Evolutionary conservation across 1,140 invertebrate genomes (phyloP).

Genomic region (Drosophila erecta): DNA sequence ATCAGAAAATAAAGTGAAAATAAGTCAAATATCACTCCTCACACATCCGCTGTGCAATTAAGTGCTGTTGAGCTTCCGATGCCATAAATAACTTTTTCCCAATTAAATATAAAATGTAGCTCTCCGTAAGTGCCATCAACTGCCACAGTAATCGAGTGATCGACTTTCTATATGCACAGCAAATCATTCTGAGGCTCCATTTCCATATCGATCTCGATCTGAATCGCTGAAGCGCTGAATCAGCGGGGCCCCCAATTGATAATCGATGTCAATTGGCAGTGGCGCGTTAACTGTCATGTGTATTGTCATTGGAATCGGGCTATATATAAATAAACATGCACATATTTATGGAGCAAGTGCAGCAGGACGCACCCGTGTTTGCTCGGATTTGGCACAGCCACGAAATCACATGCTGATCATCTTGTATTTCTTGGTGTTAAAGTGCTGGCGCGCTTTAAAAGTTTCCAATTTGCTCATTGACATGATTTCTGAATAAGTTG

Average conservation of each 20-base stretch:
- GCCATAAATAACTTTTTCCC: constrained; percentile 26
- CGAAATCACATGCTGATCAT: background rate
- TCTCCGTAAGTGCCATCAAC: constrained; percentile 27
- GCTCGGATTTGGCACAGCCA: background rate
- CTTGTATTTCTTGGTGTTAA: background rate
- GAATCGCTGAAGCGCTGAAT: background rate
- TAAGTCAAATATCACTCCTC: too few relatives aligned
- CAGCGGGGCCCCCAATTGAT: constrained; percentile 1
- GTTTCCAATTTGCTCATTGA: constrained; percentile 73
- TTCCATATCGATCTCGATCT: constrained; percentile 24
- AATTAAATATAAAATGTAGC: constrained; percentile 33
- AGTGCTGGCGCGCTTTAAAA: constrained; percentile 37
- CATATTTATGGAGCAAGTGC: constrained; percentile 1
- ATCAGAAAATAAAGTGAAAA: background rate
- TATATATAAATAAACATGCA: too few relatives aligned
- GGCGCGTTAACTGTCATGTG: constrained; percentile 36
- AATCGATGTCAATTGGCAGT: constrained; percentile 50
- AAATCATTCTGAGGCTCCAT: constrained; percentile 18
- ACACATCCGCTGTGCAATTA: constrained; percentile 9
- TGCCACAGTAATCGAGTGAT: constrained; percentile 20
- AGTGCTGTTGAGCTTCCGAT: background rate
- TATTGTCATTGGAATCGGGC: constrained; percentile 17
- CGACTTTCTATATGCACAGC: constrained; percentile 56
- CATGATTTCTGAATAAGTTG: constrained; percentile 59
- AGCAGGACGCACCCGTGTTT: constrained; percentile 19